Evolutionary conservation across 2,113 vertebrate species (phyloP), one percentile per base, ranked within the genome.

Genomic region (Diadophis punctatus): DNA sequence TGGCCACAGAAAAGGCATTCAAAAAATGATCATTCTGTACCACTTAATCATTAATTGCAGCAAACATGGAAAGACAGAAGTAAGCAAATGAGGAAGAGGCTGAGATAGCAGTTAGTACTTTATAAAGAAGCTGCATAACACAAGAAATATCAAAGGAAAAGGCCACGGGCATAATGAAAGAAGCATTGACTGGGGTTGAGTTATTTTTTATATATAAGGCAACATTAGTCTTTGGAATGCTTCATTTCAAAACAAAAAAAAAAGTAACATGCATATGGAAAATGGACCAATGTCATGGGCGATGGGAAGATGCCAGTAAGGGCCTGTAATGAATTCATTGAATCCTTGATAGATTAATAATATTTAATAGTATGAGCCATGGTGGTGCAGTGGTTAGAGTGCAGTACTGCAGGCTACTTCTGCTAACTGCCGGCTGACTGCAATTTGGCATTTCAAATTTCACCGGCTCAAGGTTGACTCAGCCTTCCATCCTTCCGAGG

Each of bases 51-150:
- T 84, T 89, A 30, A 8, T 89, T 89, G 46, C 34, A 63, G 9
- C 92, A 86, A 86, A n/a, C 34, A 60, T 84, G 46, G 74, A 88
- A 92, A 92, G 58, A 49, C 3, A 92, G 43, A 92, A 85, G 63
- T 85, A 85, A 89, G 87, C 68, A 85, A 63, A 89, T 89, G 20
- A 85, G 48, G 20, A 43, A 16, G 25, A 85, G 20, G 63, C 91
- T 89, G 85, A 87, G 46, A 87, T 56, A 91, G 85, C 58, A 68
- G 87, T 89, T 84, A 39, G n/a, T 12, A 14, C 34, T 89, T 89
- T 68, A 87, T 52, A 63, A 91, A 68, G 58, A 87, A n/a, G 48
- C 91, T 91, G 20, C 11, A 68, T 91, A 68, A 52, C 22, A 52
- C 16, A 58, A 87, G 7, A 60, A 52, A 63, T 63, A 51, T 68